phyloP scores from a whole-genome alignment of 2,797 vertebrate genomes.

The Platyrinchus mystaceus region DNA sequence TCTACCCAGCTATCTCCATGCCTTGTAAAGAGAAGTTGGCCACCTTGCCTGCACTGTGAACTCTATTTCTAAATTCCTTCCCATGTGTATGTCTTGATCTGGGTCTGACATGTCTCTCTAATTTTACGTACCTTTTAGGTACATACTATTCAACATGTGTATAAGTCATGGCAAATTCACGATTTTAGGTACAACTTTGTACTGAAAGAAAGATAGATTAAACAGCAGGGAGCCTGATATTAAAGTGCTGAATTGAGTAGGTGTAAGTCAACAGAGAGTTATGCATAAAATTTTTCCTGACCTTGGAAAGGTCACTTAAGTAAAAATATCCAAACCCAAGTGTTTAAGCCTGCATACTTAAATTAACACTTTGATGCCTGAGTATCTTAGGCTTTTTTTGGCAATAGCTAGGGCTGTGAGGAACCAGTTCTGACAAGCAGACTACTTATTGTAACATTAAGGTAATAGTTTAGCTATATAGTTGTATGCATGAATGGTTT shows the following conservation, averaged over 20 bases:
- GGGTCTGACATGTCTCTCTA: neutral
- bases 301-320: slow-evolving; percentile 27
- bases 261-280: slow-evolving; percentile 32
- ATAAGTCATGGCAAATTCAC: neutral
- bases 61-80: neutral
- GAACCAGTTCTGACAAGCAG: neutral
- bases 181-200: neutral
- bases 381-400: neutral
- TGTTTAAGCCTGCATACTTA: neutral
- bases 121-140: neutral
- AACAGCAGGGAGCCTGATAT: neutral
- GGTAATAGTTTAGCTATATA: neutral
- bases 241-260: slow-evolving; percentile 4
- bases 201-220: neutral
- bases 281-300: neutral
- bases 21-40: neutral
- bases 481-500: neutral
- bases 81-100: neutral
- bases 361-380: neutral
- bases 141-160: neutral
- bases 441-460: neutral
- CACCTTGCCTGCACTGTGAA: neutral
- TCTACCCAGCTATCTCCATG: neutral
- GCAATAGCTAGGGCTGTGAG: neutral
- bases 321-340: slow-evolving; percentile 2